Base-by-base conservation (phyloP, 2,888 invertebrate species). In the Drosophila niveifrons region DNA sequence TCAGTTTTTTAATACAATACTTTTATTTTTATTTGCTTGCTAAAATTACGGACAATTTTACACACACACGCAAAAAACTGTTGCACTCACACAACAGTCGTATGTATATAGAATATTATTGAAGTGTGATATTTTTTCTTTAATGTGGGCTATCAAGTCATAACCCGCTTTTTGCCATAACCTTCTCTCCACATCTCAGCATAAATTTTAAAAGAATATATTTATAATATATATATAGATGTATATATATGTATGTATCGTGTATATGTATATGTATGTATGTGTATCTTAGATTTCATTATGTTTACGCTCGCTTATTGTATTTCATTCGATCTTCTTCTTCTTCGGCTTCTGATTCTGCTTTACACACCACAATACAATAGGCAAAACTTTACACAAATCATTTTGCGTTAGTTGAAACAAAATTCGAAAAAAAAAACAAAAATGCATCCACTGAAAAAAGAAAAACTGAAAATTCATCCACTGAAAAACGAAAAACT, bases 31-130 rank as follows among this genome's bases (percentile, higher is more conserved):
- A 50, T 55, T 69, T 62, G 75, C 72, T 79, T 65, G 82, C 88
- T 90, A 88, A 90, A 90, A 76, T 83, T 91, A 90, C 91, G 91
- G 91, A 91, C 91, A 91, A 90, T 90, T 88, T 89, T 82, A 84
- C 83, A 88, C 79, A 90, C 79, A 90, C 79, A 79, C 68, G 81
- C 63, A 89, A 82, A 78, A 85, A 66, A 75, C 63, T 17, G 23
- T 71, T 65, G 64, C 72, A 64, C 31, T 61, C 62, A 65, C 71
- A 71, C 66, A 74, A n/a, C 36, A 36, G 11, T 36, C 36, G 36
- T 36, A 29, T 71, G 50, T 78, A 77, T 82, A 71, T 88, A 76
- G 76, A 77, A 77, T 41, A 41, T 82, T 88, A 83, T 83, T 83
- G 88, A 83, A 83, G 83, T 77, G 83, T 83, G 83, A 83, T 83